Conservation (phyloP, 2,888 invertebrate species). For the Troides helena region DNA sequence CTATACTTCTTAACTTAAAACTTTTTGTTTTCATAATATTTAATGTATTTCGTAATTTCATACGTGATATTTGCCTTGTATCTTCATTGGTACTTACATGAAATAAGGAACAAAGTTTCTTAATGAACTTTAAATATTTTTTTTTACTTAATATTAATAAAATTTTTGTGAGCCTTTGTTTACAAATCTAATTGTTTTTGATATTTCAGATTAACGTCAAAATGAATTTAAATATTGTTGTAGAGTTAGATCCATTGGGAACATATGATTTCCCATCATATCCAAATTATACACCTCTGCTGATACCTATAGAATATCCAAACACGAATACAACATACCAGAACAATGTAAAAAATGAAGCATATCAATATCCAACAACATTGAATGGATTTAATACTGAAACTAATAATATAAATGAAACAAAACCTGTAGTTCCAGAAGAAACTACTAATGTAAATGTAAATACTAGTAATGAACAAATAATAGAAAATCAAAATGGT, state of each 20-base stretch:
- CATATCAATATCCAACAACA: background rate
- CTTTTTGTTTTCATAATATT: no score
- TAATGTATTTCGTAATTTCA: slow-evolving; percentile 8
- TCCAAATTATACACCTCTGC: slow-evolving; percentile 36
- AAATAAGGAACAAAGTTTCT: no score
- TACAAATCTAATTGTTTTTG: no score
- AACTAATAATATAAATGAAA: background rate
- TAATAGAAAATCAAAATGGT: slow-evolving; percentile 31
- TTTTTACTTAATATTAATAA: no score
- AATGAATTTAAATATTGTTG: slow-evolving; percentile 45
- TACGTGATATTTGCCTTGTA: background rate
- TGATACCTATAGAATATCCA: slow-evolving; percentile 16
- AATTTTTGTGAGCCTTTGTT: no score
- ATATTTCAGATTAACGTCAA: slow-evolving; percentile 24
- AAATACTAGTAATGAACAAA: slow-evolving; percentile 20
- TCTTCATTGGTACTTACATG: no score
- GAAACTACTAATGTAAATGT: slow-evolving; percentile 5
- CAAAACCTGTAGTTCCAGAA: background rate
- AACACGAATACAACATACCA: slow-evolving; percentile 8
- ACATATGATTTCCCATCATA: slow-evolving; percentile 48
- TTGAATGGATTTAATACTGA: slow-evolving; percentile 1
- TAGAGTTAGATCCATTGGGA: slow-evolving; percentile 60
- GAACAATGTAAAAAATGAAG: slow-evolving; percentile 13
- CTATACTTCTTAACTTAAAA: no score
- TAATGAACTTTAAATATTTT: no score